Evolutionary conservation across 30 jellyfish, hydroid and myxozoan genomes (phyloP).

Genomic region (Turritopsis rubra): DNA sequence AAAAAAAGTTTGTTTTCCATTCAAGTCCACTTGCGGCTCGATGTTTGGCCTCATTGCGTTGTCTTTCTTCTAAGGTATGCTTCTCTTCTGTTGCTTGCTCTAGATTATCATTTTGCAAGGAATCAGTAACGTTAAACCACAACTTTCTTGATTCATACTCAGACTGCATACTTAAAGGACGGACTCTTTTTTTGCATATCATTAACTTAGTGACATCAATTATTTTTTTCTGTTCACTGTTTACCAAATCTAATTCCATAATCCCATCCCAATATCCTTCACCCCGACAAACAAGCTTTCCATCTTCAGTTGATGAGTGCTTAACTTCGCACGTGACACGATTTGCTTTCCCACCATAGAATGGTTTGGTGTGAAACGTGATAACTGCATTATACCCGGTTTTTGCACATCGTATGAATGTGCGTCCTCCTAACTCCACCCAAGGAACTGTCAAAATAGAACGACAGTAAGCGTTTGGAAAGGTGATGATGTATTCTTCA

Average conservation of each 20-base stretch:
- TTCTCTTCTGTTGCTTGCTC: slow-evolving; percentile 70
- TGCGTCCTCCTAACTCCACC: slow-evolving; percentile 97
- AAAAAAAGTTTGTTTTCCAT: slow-evolving; percentile 69
- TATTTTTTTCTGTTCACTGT: slow-evolving; percentile 30
- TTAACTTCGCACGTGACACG: slow-evolving; percentile 76
- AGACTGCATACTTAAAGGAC: slow-evolving; percentile 62
- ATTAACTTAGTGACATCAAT: slow-evolving; percentile 39
- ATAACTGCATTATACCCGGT: slow-evolving; percentile 82
- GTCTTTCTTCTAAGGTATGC: slow-evolving; percentile 77
- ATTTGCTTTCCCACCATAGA: slow-evolving; percentile 81
- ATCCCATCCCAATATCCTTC: slow-evolving; percentile 87
- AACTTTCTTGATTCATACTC: slow-evolving; percentile 88
- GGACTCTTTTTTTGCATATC: slow-evolving; percentile 54
- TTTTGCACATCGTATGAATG: slow-evolving; percentile 74
- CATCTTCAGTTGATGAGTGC: slow-evolving; percentile 41
- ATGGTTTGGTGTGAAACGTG: slow-evolving; percentile 89
- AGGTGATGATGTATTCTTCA: slow-evolving; percentile 85
- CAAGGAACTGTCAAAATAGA: slow-evolving; percentile 96
- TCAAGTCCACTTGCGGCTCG: slow-evolving; percentile 48
- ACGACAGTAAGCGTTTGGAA: slow-evolving; percentile 95
- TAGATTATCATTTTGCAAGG: slow-evolving; percentile 42
- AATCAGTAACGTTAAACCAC: slow-evolving; percentile 62
- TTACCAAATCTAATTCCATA: slow-evolving; percentile 39
- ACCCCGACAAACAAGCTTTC: slow-evolving; percentile 60
- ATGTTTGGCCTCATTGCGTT: slow-evolving; percentile 59